These are phyloP conservation scores for Eulithis prunata DNA, from an alignment of 2,888 invertebrate genomes.

Conservation along the genomic window DNA sequence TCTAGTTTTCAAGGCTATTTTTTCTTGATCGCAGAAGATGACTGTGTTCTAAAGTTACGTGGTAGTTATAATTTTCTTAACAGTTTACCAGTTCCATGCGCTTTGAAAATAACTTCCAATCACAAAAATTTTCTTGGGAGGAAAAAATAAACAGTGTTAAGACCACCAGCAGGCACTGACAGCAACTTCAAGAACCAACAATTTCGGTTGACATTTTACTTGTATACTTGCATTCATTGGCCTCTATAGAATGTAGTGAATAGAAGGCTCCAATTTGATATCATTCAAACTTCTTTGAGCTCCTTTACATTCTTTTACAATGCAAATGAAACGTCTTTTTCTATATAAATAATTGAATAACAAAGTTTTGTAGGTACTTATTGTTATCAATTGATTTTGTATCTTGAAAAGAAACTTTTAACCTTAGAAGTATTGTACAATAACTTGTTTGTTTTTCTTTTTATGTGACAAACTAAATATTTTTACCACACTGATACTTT, in stretches of 20 bases:
- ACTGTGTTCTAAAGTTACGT: too few relatives aligned
- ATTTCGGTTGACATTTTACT: neutral
- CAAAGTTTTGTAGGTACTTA: too few relatives aligned
- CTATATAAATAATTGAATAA: neutral
- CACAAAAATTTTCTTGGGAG: too few relatives aligned
- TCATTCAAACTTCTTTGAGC: slow-evolving; percentile 7
- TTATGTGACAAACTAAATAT: too few relatives aligned
- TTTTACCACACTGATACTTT: too few relatives aligned
- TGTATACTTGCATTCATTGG: slow-evolving; percentile 4
- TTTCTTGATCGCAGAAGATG: too few relatives aligned
- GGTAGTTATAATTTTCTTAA: too few relatives aligned
- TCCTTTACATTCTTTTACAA: neutral
- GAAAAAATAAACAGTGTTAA: neutral
- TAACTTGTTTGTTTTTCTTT: too few relatives aligned
- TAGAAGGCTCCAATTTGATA: slow-evolving; percentile 7
- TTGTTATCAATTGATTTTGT: neutral
- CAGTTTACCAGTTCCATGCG: too few relatives aligned
- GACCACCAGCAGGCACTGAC: neutral
- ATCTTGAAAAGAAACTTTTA: neutral
- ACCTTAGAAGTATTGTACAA: too few relatives aligned
- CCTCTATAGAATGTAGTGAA: neutral
- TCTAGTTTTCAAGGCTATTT: too few relatives aligned
- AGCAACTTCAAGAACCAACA: neutral
- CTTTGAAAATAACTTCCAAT: too few relatives aligned
- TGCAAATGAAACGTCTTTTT: slow-evolving; percentile 12